Conservation (phyloP, 2,888 invertebrate species). For the Cinara cedri region DNA sequence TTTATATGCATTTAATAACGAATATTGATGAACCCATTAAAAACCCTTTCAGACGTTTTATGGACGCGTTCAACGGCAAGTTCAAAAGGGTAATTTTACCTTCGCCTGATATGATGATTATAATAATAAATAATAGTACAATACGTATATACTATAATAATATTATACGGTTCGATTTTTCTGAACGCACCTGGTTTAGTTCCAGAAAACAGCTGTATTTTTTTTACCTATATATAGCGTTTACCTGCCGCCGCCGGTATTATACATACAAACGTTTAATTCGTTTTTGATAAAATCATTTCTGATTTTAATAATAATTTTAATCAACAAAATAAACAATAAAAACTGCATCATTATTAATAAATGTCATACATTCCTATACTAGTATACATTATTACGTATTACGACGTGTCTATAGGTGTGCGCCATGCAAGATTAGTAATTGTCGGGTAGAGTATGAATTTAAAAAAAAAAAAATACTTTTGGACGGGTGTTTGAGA, state of each 20-base stretch:
- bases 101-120: too few species aligned
- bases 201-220: slow-evolving; percentile 33
- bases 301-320: slow-evolving; percentile 24
- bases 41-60: slow-evolving; percentile 6
- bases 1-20: background rate
- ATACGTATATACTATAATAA: background rate
- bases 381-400: too few species aligned
- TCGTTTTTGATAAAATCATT: slow-evolving; percentile 15
- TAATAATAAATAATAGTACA: background rate
- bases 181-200: slow-evolving; percentile 35
- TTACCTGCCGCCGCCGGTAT: too few species aligned
- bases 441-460: too few species aligned
- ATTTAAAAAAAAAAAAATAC: too few species aligned
- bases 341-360: background rate
- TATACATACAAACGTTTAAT: too few species aligned
- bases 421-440: too few species aligned
- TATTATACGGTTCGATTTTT: background rate
- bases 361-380: too few species aligned
- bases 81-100: slow-evolving; percentile 29
- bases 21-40: slow-evolving; percentile 41
- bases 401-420: too few species aligned
- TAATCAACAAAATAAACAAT: slow-evolving; percentile 35
- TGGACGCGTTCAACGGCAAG: background rate
- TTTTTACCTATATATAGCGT: background rate
- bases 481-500: too few species aligned